Evolutionary conservation across 1,140 invertebrate genomes (phyloP), one percentile per base, ranked within the genome.

Genomic region (Vollenhovia emeryi): DNA sequence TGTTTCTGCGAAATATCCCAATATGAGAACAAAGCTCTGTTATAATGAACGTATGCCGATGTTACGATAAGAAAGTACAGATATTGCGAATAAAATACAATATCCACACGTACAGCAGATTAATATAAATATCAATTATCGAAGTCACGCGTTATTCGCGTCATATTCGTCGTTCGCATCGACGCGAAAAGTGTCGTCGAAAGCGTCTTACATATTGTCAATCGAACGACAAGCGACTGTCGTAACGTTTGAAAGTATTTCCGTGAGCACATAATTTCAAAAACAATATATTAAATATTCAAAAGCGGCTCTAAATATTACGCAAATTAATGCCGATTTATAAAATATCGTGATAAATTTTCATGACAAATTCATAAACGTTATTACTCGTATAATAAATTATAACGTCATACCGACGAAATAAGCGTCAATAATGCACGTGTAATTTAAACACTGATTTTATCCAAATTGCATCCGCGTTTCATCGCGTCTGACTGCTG

Each of bases 351-450:
- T 79, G 64, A 78, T 66, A 43, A 76, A 76, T 60, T 43, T 43
- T 24, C 24, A 66, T 55, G 21, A 73, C 62, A 62, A 76, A 40
- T 76, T 62, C 11, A 30, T 40, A 55, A 73, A 73, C 62, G 24
- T 36, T 43, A 66, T 66, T 55, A n/a, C n/a, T n/a, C n/a, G n/a
- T n/a, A 5, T 73, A 73, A 73, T 55, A 73, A 73, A 73, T 73
- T 73, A 48, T n/a, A 11, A 62, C 18, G 36, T 60, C 36, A 30
- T 76, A 62, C 11, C 11, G 36, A 60, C 18, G 24, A 33, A 62
- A 76, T 76, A 59, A 75, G 50, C 13, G 30, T 66, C n/a, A 68
- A 79, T 79, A 57, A 71, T 78, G 7, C 24, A 27, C 27, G 13
- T 36, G 18, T 33, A 78, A 79, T 66, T 73, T 36, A 18, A 64